Percentiles rank a stretch among this genome's conserved stretches.
Evolutionary conservation across 1,140 invertebrate genomes (phyloP).

Genomic region (Parapsyche elsis): DNA sequence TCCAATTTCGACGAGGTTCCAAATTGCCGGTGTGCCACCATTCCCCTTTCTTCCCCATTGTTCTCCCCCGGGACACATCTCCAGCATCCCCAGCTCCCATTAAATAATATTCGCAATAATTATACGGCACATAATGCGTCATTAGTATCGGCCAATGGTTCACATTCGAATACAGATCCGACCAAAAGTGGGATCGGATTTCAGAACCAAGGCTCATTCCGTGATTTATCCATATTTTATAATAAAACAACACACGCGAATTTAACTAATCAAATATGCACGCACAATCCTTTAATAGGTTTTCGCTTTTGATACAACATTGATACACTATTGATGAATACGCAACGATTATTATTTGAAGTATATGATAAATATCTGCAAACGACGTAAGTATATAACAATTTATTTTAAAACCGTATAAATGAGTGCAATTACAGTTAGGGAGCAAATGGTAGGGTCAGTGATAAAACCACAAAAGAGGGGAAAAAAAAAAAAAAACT

Average conservation of each 20-base stretch:
- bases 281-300: no score
- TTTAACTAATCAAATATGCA: no score
- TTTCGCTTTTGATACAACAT: no score
- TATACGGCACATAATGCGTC: slow-evolving; percentile 36
- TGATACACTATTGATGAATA: no score
- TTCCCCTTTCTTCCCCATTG: slow-evolving; percentile 19
- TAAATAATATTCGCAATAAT: slow-evolving; percentile 45
- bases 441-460: neutral
- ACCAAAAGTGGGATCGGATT: neutral
- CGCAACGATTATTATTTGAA: no score
- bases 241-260: no score
- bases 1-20: slow-evolving; percentile 4
- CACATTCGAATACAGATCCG: slow-evolving; percentile 48
- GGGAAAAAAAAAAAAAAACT: neutral
- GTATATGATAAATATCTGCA: no score
- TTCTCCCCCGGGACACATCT: slow-evolving; percentile 15
- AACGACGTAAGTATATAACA: no score
- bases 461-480: slow-evolving; percentile 6
- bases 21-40: neutral
- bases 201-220: no score
- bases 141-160: slow-evolving; percentile 51
- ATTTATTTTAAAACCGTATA: neutral
- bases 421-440: neutral
- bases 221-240: no score
- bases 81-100: neutral